These are phyloP conservation scores for Macrosteles quadrilineatus DNA, from an alignment of 1,140 invertebrate species.

Conservation along the genomic window DNA sequence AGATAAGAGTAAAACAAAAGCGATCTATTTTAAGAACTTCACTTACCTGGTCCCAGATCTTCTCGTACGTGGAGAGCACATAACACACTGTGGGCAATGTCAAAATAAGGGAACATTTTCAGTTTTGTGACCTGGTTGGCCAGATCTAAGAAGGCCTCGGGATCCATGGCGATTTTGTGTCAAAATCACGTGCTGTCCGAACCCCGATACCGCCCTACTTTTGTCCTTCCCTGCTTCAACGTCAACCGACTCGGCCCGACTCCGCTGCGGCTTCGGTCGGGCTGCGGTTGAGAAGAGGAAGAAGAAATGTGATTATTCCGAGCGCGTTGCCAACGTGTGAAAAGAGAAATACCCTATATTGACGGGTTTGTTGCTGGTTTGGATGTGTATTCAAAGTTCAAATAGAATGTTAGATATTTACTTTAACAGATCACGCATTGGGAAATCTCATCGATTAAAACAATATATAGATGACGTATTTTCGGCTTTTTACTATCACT, in stretches of 20 bases:
- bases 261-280: not conserved
- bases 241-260: constrained; percentile 12
- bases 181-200: constrained; percentile 13
- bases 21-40: constrained; percentile 12
- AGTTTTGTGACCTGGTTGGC: constrained; percentile 98
- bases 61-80: constrained; percentile 92
- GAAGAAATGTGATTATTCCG: not conserved
- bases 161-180: constrained; percentile 73
- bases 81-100: constrained; percentile 91
- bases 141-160: constrained; percentile 94
- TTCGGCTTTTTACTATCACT: no score
- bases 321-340: not conserved
- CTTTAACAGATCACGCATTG: no score
- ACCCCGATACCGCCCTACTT: not conserved
- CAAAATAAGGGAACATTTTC: constrained; percentile 99
- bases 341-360: not conserved
- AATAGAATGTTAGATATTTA: no score
- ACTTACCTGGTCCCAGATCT: constrained; percentile 88
- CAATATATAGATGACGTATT: no score
- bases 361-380: no score
- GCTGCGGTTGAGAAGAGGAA: not conserved
- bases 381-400: no score
- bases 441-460: no score
- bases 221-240: not conserved
- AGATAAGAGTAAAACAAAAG: not conserved